Evolutionary conservation across 2,888 invertebrate species (phyloP).

Genomic region (Caenorhabditis doughertyi): DNA sequence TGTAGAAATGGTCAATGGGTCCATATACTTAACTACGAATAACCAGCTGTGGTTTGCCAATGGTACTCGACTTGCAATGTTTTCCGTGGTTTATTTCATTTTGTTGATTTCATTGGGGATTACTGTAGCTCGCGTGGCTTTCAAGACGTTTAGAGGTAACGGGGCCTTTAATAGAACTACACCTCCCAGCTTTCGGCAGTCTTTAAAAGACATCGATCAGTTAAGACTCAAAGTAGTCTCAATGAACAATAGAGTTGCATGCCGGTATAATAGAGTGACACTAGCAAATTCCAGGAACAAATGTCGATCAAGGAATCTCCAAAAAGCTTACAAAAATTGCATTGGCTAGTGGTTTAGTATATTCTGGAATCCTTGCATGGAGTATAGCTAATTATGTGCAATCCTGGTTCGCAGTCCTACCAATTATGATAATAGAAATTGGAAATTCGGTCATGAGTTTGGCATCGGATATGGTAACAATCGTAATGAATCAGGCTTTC

Average conservation of each 20-base stretch:
- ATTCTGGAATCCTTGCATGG: background rate
- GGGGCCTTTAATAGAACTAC: no score
- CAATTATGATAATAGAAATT: background rate
- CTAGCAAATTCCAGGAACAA: background rate
- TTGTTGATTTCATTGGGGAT: background rate
- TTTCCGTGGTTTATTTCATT: background rate
- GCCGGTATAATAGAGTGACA: no score
- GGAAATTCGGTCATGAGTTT: background rate
- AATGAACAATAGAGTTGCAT: no score
- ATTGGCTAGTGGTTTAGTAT: background rate
- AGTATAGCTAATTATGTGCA: background rate
- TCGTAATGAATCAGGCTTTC: no score
- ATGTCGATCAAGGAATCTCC: background rate
- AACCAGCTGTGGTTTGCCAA: background rate
- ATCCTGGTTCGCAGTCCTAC: background rate
- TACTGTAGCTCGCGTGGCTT: background rate
- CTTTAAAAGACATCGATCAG: no score
- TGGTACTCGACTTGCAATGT: background rate
- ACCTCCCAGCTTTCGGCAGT: no score
- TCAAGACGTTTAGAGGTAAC: no score
- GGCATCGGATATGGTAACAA: constrained; percentile 7
- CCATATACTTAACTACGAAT: background rate
- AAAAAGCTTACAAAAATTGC: constrained; percentile 16
- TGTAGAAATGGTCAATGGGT: background rate
- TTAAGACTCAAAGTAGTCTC: no score